These are phyloP conservation scores for Drosophila flavopinicola DNA, from an alignment of 2,888 invertebrate species.

Conservation along the genomic window DNA sequence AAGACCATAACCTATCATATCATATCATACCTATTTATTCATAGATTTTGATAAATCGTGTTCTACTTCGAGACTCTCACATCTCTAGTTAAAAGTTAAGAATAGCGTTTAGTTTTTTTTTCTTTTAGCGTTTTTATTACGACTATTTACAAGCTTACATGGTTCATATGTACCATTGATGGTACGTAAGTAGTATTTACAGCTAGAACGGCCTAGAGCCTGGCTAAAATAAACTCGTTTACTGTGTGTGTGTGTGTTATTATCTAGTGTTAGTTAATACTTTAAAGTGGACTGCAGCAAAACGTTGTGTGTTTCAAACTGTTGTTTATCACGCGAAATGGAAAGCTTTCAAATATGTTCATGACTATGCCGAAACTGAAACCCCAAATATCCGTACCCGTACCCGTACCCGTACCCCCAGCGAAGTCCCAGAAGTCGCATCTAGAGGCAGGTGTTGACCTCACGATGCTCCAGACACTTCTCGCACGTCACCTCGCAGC, in stretches of 20 bases:
- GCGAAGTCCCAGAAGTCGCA: background rate
- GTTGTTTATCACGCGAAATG: slow-evolving; percentile 82
- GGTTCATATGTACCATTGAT: slow-evolving; percentile 34
- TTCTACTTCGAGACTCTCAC: too few relatives aligned
- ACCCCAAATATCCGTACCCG: slow-evolving; percentile 14
- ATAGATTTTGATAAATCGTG: too few relatives aligned
- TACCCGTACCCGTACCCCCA: background rate
- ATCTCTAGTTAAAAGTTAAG: background rate
- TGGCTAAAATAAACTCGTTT: slow-evolving; percentile 41
- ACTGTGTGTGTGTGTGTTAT: slow-evolving; percentile 26
- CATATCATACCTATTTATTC: too few relatives aligned
- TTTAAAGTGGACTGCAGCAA: slow-evolving; percentile 68
- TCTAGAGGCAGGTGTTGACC: slow-evolving; percentile 88
- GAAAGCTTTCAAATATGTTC: slow-evolving; percentile 79
- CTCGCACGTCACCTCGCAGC: slow-evolving; percentile 94
- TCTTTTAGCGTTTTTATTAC: slow-evolving; percentile 55
- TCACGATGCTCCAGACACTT: slow-evolving; percentile 90
- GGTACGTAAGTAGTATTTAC: slow-evolving; percentile 54
- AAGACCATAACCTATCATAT: too few relatives aligned
- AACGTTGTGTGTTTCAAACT: slow-evolving; percentile 60
- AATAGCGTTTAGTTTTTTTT: slow-evolving; percentile 1
- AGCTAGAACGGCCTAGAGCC: slow-evolving; percentile 62
- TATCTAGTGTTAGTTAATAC: slow-evolving; percentile 65
- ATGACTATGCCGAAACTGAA: slow-evolving; percentile 62
- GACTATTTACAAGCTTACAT: slow-evolving; percentile 73